These are phyloP conservation scores for Cosmia trapezina DNA, from an alignment of 2,888 invertebrate species.

Conservation along the genomic window DNA sequence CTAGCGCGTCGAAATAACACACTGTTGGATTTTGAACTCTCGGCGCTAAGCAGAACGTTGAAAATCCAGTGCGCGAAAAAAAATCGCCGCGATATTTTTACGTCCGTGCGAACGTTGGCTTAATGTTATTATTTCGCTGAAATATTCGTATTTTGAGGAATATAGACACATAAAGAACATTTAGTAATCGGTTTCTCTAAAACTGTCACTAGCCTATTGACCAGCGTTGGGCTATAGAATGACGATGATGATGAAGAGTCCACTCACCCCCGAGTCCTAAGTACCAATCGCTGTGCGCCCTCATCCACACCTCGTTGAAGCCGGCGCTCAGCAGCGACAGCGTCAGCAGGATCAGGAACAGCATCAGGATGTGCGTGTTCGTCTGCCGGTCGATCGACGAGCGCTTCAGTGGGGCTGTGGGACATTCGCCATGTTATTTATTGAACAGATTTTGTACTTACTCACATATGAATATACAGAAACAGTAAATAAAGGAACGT, in stretches of 20 bases:
- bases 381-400: conserved; percentile 98
- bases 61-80: no score
- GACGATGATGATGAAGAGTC: not conserved
- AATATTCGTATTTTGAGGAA: not conserved
- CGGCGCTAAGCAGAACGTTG: no score
- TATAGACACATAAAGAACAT: not conserved
- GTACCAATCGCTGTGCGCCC: conserved; percentile 94
- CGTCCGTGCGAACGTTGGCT: no score
- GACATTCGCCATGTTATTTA: not conserved
- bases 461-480: no score
- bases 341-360: conserved; percentile 97
- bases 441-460: not conserved
- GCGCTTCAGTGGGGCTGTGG: conserved; percentile 93
- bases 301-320: conserved; percentile 97
- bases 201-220: not conserved
- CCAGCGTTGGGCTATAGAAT: not conserved
- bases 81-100: no score
- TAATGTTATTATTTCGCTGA: not conserved
- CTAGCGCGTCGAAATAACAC: no score
- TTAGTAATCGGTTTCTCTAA: not conserved
- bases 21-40: no score
- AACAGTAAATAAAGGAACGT: no score
- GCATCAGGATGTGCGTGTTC: conserved; percentile 98
- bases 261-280: conserved; percentile 93
- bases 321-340: conserved; percentile 97